Evolutionary conservation across 2,888 invertebrate species (phyloP).

Genomic region (Limnephilus marmoratus): DNA sequence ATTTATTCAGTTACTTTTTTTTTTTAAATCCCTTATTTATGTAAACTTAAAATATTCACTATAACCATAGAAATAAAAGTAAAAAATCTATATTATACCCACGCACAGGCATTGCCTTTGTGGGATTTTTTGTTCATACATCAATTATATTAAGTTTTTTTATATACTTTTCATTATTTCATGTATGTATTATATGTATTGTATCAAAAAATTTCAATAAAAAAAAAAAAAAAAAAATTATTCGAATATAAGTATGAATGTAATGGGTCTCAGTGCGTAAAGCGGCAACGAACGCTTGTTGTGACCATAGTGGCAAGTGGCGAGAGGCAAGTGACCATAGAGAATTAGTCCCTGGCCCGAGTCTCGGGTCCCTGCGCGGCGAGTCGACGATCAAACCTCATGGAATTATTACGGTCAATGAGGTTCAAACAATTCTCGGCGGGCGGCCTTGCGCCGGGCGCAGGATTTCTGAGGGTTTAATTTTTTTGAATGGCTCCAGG

Average conservation of each 20-base stretch:
- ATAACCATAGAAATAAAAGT: too few relatives aligned
- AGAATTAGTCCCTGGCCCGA: neutral
- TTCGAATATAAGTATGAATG: neutral
- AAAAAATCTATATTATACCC: too few relatives aligned
- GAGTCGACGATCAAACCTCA: neutral
- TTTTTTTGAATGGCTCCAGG: constrained; percentile 47
- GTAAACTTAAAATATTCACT: too few relatives aligned
- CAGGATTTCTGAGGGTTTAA: constrained; percentile 43
- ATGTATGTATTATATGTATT: too few relatives aligned
- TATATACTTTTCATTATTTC: too few relatives aligned
- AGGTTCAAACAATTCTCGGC: constrained; percentile 47
- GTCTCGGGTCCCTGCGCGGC: neutral
- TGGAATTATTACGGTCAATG: constrained; percentile 52
- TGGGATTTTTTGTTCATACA: too few relatives aligned
- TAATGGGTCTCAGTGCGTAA: neutral
- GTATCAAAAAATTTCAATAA: too few relatives aligned
- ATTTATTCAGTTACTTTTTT: too few relatives aligned
- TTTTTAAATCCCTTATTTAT: too few relatives aligned
- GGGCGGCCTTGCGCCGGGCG: neutral
- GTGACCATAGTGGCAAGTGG: neutral
- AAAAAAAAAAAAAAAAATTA: too few relatives aligned
- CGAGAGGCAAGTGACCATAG: neutral
- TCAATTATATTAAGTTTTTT: too few relatives aligned
- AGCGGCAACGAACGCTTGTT: neutral
- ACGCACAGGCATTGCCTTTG: too few relatives aligned